Evolutionary conservation across 2,888 invertebrate species (phyloP).

Genomic region (Resseliella maxima): DNA sequence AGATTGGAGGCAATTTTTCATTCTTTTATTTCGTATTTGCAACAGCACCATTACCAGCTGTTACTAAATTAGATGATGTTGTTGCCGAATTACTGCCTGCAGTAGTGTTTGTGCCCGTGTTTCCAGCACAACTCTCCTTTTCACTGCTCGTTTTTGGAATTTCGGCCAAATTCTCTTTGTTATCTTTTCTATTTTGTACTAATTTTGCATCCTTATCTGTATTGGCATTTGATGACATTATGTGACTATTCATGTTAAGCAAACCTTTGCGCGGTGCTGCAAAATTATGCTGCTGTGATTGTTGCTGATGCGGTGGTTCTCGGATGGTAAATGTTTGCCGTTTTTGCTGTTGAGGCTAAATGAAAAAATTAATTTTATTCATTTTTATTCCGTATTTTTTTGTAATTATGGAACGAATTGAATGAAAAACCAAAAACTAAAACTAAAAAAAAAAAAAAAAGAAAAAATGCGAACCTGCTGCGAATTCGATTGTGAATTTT

Average conservation of each 20-base stretch:
- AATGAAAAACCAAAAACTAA: too few species aligned
- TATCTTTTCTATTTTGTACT: constrained; percentile 45
- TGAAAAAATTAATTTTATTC: neutral
- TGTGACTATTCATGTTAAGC: constrained; percentile 43
- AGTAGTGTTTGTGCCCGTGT: constrained; percentile 36
- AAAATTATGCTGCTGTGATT: constrained; percentile 53
- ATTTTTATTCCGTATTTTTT: neutral
- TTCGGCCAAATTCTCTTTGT: constrained; percentile 30
- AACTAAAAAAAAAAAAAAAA: neutral
- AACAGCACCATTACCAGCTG: constrained; percentile 36
- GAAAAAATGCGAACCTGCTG: neutral
- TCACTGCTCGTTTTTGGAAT: constrained; percentile 38
- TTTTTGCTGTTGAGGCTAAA: neutral
- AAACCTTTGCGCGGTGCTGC: constrained; percentile 24
- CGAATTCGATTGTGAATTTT: constrained; percentile 34
- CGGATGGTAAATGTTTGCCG: constrained; percentile 45
- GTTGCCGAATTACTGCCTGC: constrained; percentile 54
- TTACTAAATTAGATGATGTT: constrained; percentile 26
- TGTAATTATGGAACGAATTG: too few species aligned
- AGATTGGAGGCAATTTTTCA: neutral
- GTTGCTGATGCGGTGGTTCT: constrained; percentile 54
- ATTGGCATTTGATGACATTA: constrained; percentile 49
- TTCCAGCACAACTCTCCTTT: constrained; percentile 34
- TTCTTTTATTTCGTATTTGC: constrained; percentile 38
- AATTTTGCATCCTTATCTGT: constrained; percentile 35